Conservation (phyloP, 2,888 invertebrate genomes). For the Watsonalla binaria region DNA sequence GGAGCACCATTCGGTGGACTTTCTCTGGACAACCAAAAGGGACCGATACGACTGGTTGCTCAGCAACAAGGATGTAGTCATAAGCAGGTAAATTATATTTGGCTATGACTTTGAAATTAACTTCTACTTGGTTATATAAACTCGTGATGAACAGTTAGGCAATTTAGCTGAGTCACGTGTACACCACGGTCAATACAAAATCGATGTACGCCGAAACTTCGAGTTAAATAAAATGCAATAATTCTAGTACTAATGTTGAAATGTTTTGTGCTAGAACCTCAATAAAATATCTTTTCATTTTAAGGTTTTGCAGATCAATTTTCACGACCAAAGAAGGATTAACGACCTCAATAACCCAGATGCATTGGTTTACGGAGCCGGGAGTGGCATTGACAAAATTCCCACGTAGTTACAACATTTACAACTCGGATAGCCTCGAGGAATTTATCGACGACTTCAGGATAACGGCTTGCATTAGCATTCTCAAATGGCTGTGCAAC, state of each 20-base stretch:
- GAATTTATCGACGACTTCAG: slow-evolving; percentile 94
- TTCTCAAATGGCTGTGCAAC: slow-evolving; percentile 87
- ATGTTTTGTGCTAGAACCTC: too few relatives aligned
- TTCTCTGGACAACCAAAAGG: slow-evolving; percentile 93
- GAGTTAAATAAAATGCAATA: too few relatives aligned
- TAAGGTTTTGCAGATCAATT: slow-evolving; percentile 90
- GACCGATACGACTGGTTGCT: slow-evolving; percentile 88
- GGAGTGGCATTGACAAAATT: slow-evolving; percentile 89
- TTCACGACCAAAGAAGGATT: slow-evolving; percentile 96
- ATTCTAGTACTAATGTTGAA: too few relatives aligned
- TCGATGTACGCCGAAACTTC: too few relatives aligned
- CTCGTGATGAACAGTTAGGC: neutral
- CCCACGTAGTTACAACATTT: slow-evolving; percentile 92
- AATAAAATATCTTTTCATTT: slow-evolving; percentile 54
- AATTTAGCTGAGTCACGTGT: too few relatives aligned
- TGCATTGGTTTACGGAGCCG: slow-evolving; percentile 91
- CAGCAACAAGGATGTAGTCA: slow-evolving; percentile 71
- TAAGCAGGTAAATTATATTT: slow-evolving; percentile 62
- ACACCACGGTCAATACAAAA: too few relatives aligned
- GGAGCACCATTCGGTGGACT: slow-evolving; percentile 88
- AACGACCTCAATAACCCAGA: slow-evolving; percentile 86
- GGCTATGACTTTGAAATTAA: neutral
- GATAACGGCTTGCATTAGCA: slow-evolving; percentile 90
- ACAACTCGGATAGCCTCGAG: slow-evolving; percentile 88
- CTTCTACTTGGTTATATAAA: too few relatives aligned